phyloP scores from a whole-genome alignment of 2,797 vertebrate genomes.

The Emys orbicularis region DNA sequence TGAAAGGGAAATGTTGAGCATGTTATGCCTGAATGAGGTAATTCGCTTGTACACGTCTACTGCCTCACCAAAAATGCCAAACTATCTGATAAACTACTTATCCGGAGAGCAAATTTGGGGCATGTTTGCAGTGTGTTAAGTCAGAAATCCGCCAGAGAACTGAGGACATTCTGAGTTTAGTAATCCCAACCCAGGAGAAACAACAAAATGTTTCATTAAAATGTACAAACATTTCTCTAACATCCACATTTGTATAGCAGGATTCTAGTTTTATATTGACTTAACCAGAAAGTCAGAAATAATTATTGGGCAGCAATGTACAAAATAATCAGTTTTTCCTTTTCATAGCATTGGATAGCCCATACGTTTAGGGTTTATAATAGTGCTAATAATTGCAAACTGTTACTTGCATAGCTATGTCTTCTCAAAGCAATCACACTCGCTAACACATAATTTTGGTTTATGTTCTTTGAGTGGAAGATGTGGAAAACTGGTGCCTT shows the following conservation, averaged over 20 bases:
- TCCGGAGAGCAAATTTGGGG: conserved; percentile 46
- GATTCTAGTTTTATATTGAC: conserved; percentile 20
- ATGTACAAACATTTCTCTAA: neutral
- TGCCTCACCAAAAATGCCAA: conserved; percentile 31
- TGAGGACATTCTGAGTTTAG: conserved; percentile 33
- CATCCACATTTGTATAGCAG: neutral
- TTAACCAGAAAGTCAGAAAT: neutral
- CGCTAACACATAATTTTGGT: neutral
- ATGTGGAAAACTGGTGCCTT: neutral
- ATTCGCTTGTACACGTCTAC: conserved; percentile 9
- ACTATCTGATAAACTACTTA: conserved; percentile 34
- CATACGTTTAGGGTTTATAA: neutral
- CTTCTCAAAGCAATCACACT: neutral
- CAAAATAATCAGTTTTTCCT: neutral
- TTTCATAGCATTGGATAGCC: neutral
- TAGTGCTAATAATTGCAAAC: neutral
- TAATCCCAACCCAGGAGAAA: conserved; percentile 15
- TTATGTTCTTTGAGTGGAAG: neutral
- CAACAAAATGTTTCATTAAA: neutral
- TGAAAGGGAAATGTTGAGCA: neutral
- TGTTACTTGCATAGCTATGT: neutral
- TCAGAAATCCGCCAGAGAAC: conserved; percentile 5
- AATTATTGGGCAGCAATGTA: neutral
- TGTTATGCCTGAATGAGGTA: conserved; percentile 9
- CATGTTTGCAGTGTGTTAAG: conserved; percentile 33